These are phyloP conservation scores for Pristiophorus japonicus DNA, from an alignment of 2,113 vertebrate genomes.

Conservation along the genomic window DNA sequence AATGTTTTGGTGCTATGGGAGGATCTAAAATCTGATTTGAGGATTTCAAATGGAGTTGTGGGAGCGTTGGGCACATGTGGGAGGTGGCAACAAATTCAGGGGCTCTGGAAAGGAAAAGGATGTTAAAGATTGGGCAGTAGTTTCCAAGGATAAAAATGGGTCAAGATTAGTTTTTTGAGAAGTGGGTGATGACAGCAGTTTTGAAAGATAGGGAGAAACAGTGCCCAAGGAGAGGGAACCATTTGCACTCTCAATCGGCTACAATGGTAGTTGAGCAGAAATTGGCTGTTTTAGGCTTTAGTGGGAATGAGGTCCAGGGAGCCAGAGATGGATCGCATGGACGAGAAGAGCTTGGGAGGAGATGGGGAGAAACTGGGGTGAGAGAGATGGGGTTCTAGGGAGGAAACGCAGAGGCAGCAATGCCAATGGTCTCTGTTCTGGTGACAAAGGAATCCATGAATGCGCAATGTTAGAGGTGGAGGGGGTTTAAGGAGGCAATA, in stretches of 20 bases:
- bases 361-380: not conserved
- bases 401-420: not conserved
- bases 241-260: not conserved
- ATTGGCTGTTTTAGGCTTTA: not conserved
- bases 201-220: not conserved
- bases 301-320: not conserved
- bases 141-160: no score
- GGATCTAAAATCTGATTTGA: no score
- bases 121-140: no score
- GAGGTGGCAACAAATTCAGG: no score
- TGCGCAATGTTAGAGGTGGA: not conserved
- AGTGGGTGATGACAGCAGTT: not conserved
- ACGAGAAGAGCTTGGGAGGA: not conserved
- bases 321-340: not conserved
- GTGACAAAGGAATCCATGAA: not conserved
- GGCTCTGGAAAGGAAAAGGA: no score
- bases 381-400: not conserved
- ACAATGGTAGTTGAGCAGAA: not conserved
- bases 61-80: no score
- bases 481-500: not conserved
- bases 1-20: no score
- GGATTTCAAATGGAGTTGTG: no score
- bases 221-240: no score
- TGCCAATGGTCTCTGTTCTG: not conserved
- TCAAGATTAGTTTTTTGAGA: no score